These are phyloP conservation scores for Euura lappo DNA, from an alignment of 1,140 invertebrate species.

Conservation along the genomic window DNA sequence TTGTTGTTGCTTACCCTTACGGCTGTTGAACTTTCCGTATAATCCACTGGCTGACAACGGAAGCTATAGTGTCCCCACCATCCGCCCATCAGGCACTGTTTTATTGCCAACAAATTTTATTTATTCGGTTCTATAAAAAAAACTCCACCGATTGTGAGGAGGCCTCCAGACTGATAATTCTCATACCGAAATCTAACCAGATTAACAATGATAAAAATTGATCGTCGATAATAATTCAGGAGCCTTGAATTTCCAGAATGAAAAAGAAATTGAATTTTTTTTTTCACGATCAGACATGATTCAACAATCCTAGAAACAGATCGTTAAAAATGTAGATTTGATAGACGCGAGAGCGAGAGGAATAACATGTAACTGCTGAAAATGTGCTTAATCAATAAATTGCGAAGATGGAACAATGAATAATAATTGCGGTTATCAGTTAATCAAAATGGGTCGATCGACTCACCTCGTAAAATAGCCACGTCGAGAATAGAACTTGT, in stretches of 20 bases:
- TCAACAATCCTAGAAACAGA: background rate
- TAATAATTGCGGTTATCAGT: no score
- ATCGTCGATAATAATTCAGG: no score
- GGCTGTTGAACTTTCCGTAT: constrained; percentile 75
- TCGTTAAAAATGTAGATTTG: background rate
- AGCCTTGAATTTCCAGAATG: no score
- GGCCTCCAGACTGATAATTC: no score
- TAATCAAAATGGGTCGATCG: no score
- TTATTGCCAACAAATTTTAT: constrained; percentile 37
- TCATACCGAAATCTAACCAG: no score
- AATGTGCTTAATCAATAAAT: no score
- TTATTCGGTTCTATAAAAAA: constrained; percentile 25
- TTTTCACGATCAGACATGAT: background rate
- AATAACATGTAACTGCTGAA: no score
- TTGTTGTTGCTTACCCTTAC: constrained; percentile 74
- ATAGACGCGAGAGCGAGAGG: no score
- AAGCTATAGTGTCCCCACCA: constrained; percentile 85
- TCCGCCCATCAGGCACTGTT: constrained; percentile 75
- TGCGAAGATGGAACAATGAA: no score
- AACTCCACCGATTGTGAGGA: background rate
- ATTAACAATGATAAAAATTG: no score
- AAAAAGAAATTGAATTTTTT: no score
- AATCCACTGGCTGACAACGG: constrained; percentile 87
- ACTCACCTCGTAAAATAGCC: constrained; percentile 83
- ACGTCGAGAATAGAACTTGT: constrained; percentile 83